Evolutionary conservation across 2,797 vertebrate genomes (phyloP).

Genomic region (Lagorchestes hirsutus): DNA sequence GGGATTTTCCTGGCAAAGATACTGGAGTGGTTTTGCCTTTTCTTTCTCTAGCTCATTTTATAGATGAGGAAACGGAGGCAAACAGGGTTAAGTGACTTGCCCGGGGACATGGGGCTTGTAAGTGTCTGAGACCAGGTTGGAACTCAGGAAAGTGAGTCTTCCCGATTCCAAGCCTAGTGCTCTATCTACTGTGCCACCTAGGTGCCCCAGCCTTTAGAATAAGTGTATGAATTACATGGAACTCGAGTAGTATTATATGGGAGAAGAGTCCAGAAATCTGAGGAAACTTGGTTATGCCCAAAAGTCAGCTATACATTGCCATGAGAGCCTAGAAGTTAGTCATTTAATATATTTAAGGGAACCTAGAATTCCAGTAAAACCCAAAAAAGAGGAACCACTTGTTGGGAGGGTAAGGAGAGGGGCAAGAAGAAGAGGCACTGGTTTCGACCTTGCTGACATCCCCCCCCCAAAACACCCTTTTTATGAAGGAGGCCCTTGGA

Average conservation of each 20-base stretch:
- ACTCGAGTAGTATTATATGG: not conserved
- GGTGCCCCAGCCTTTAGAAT: not conserved
- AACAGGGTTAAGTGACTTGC: not conserved
- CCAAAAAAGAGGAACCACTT: not conserved
- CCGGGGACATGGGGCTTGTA: not conserved
- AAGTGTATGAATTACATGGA: not conserved
- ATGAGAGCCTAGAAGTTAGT: not conserved
- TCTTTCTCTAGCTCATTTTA: not conserved
- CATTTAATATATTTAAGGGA: not conserved
- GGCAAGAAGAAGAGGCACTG: not conserved
- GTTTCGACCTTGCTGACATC: not conserved
- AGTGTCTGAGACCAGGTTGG: not conserved
- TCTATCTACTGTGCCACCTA: not conserved
- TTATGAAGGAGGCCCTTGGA: not conserved
- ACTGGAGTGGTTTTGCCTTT: not conserved
- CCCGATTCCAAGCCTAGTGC: not conserved
- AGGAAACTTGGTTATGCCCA: not conserved
- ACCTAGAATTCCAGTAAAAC: not conserved
- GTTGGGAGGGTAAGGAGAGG: not conserved
- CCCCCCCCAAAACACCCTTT: too few relatives aligned
- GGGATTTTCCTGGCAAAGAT: not conserved
- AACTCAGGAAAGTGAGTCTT: not conserved
- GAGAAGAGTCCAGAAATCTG: not conserved
- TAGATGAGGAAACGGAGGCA: not conserved
- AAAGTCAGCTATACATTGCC: not conserved